Conservation (phyloP, 2,797 vertebrate species). For the Tiaroga cobitis region DNA sequence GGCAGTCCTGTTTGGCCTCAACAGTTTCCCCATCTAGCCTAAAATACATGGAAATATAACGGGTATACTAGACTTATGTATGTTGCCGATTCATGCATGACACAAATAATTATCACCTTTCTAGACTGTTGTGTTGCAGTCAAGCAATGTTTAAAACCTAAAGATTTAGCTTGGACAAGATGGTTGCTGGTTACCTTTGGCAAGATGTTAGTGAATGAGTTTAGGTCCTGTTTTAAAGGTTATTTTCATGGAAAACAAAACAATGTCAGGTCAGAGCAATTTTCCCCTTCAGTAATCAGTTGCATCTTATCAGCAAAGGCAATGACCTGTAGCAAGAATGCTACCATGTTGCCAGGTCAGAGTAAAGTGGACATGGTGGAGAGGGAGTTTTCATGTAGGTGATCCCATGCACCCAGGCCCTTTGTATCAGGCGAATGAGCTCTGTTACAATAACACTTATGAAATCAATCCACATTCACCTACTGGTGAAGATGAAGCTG, state of each 20-base stretch:
- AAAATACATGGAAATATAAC: background rate
- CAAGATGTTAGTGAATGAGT: slow-evolving; percentile 35
- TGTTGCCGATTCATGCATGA: background rate
- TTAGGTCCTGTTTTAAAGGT: slow-evolving; percentile 42
- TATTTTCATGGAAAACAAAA: slow-evolving; percentile 69
- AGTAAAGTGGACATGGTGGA: slow-evolving; percentile 18
- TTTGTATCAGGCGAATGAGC: slow-evolving; percentile 6
- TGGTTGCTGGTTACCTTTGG: slow-evolving; percentile 48
- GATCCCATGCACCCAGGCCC: background rate
- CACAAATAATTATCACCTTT: background rate
- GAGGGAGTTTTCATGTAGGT: background rate
- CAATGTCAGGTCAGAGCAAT: slow-evolving; percentile 62
- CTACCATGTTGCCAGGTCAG: slow-evolving; percentile 43
- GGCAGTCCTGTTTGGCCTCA: background rate
- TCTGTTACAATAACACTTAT: slow-evolving; percentile 1
- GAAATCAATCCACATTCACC: background rate
- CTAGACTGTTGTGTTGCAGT: slow-evolving; percentile 1
- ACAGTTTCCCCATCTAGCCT: background rate
- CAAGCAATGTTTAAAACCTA: background rate
- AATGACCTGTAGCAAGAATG: slow-evolving; percentile 62
- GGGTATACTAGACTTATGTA: background rate
- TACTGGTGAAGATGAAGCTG: slow-evolving; percentile 1
- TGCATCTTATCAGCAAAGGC: slow-evolving; percentile 60
- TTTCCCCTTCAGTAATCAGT: slow-evolving; percentile 62
- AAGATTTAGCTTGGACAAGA: slow-evolving; percentile 6